phyloP scores from a whole-genome alignment of 2,797 vertebrate species.

The Falco biarmicus region DNA sequence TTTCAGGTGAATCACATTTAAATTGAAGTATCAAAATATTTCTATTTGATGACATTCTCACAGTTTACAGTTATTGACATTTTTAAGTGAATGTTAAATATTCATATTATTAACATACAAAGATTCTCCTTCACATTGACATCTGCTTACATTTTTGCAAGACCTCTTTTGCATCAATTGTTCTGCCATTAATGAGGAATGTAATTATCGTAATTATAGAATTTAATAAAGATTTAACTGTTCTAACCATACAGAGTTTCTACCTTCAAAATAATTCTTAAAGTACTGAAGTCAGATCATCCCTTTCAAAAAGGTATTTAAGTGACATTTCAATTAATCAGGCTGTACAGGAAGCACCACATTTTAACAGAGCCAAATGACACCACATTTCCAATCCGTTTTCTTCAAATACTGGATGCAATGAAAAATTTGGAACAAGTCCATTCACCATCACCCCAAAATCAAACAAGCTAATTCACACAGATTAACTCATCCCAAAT shows the following conservation, averaged over 20 bases:
- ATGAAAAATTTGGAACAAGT: slow-evolving; percentile 52
- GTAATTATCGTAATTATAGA: not conserved
- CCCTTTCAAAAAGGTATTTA: slow-evolving; percentile 19
- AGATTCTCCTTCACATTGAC: slow-evolving; percentile 54
- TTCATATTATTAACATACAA: slow-evolving; percentile 25
- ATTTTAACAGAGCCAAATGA: slow-evolving; percentile 60
- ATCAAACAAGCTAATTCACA: slow-evolving; percentile 25
- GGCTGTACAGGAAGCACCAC: slow-evolving; percentile 67
- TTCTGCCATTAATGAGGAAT: slow-evolving; percentile 22
- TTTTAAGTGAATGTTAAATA: slow-evolving; percentile 47
- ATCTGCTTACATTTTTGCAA: slow-evolving; percentile 39
- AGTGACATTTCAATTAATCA: slow-evolving; percentile 59
- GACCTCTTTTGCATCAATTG: slow-evolving; percentile 11
- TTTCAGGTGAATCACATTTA: slow-evolving; percentile 34
- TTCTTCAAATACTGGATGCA: slow-evolving; percentile 32
- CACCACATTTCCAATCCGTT: slow-evolving; percentile 36
- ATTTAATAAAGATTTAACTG: slow-evolving; percentile 21
- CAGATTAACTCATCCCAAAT: slow-evolving; percentile 52
- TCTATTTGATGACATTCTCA: slow-evolving; percentile 32
- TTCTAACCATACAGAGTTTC: slow-evolving; percentile 39
- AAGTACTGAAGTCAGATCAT: not conserved
- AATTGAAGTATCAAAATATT: slow-evolving; percentile 52
- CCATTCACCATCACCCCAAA: slow-evolving; percentile 10
- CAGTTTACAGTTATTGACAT: slow-evolving; percentile 38
- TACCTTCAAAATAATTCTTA: slow-evolving; percentile 55